These are phyloP conservation scores for Proctacanthus coquilletti DNA, from an alignment of 1,140 invertebrate species.

Conservation along the genomic window DNA sequence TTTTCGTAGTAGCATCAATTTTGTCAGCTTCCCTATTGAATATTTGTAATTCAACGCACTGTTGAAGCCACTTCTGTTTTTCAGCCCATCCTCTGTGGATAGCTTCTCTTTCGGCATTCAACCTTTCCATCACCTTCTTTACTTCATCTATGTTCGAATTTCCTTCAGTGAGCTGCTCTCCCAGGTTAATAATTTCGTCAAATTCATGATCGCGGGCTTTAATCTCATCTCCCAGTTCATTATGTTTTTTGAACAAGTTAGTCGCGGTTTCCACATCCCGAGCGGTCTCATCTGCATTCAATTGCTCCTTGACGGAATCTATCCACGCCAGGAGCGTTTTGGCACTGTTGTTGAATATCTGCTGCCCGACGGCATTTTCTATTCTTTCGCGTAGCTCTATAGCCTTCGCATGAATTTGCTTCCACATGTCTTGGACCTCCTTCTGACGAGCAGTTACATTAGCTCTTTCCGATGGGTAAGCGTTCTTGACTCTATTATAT, in stretches of 20 bases:
- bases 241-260: conserved; percentile 75
- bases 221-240: conserved; percentile 84
- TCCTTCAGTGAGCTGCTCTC: conserved; percentile 50
- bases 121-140: conserved; percentile 50
- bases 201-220: conserved; percentile 60
- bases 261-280: conserved; percentile 85
- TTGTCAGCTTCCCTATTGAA: conserved; percentile 95
- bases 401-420: conserved; percentile 70
- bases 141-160: conserved; percentile 55
- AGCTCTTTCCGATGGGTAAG: conserved; percentile 76
- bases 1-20: conserved; percentile 87
- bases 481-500: conserved; percentile 71
- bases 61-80: conserved; percentile 68
- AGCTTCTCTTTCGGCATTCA: conserved; percentile 60
- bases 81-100: conserved; percentile 63
- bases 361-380: conserved; percentile 84
- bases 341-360: conserved; percentile 78
- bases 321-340: conserved; percentile 70
- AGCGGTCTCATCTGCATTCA: conserved; percentile 68
- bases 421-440: conserved; percentile 79
- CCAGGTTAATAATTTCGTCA: conserved; percentile 59
- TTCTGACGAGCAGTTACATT: conserved; percentile 74
- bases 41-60: conserved; percentile 72
- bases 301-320: conserved; percentile 54
- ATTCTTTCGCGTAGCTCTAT: conserved; percentile 60